Evolutionary conservation across 2,888 invertebrate species (phyloP).

Genomic region (Bhutanitis thaidina): DNA sequence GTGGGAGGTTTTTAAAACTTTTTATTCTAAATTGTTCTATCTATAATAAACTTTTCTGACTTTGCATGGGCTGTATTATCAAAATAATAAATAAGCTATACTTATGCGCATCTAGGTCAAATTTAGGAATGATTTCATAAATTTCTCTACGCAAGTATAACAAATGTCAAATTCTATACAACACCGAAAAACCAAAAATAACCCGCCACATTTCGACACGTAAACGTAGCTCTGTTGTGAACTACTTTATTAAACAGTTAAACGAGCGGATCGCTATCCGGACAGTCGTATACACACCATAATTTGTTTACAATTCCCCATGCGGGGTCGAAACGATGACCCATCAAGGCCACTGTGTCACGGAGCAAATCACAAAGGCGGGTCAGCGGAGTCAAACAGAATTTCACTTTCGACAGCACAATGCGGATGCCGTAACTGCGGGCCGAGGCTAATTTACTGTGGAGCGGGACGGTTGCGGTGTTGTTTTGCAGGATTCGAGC

Average conservation of each 20-base stretch:
- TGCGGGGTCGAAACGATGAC: slow-evolving; percentile 41
- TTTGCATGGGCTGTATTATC: too few relatives aligned
- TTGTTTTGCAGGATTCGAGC: background rate
- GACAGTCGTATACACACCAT: slow-evolving; percentile 17
- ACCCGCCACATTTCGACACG: background rate
- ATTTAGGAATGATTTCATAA: too few relatives aligned
- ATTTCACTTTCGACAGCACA: slow-evolving; percentile 60
- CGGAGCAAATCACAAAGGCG: slow-evolving; percentile 56
- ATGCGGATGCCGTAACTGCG: slow-evolving; percentile 35
- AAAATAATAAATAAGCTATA: too few relatives aligned
- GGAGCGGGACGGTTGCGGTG: background rate
- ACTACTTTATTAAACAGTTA: slow-evolving; percentile 10
- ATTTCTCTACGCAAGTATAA: too few relatives aligned
- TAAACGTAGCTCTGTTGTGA: background rate
- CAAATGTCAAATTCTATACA: too few relatives aligned
- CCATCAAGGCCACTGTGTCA: slow-evolving; percentile 61
- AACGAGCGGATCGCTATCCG: background rate
- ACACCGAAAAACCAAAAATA: too few relatives aligned
- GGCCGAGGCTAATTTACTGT: background rate
- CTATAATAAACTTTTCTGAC: too few relatives aligned
- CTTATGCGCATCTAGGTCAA: too few relatives aligned
- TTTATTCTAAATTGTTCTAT: too few relatives aligned
- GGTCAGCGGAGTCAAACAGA: slow-evolving; percentile 52
- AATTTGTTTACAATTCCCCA: slow-evolving; percentile 53
- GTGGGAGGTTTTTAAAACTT: too few relatives aligned